These are phyloP conservation scores for Epistrophe grossulariae DNA, from an alignment of 2,888 invertebrate genomes.

Conservation along the genomic window DNA sequence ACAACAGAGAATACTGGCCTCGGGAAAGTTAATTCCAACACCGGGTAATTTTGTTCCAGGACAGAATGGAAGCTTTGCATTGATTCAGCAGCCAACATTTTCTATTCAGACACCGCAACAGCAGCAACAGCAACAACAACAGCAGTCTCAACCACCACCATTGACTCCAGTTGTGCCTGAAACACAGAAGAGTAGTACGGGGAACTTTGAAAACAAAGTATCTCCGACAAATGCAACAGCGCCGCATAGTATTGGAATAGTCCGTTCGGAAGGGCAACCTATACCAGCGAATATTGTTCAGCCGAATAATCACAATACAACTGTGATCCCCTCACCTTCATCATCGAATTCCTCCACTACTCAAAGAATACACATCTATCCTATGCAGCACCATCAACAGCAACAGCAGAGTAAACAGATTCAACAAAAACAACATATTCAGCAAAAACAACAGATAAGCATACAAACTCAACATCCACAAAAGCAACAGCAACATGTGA, in stretches of 20 bases:
- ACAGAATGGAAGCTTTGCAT: constrained; percentile 79
- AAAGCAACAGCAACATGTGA: constrained; percentile 58
- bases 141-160: constrained; percentile 43
- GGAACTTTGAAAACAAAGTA: constrained; percentile 60
- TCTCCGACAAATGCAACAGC: constrained; percentile 60
- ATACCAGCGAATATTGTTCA: constrained; percentile 83
- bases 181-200: constrained; percentile 31
- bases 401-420: constrained; percentile 78
- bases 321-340: constrained; percentile 66
- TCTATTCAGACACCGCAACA: constrained; percentile 70
- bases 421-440: constrained; percentile 55
- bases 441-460: constrained; percentile 57
- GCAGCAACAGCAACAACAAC: constrained; percentile 7
- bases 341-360: constrained; percentile 68
- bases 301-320: constrained; percentile 82
- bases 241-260: constrained; percentile 52
- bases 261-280: constrained; percentile 75
- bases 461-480: constrained; percentile 65
- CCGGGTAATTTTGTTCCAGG: constrained; percentile 83
- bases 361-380: constrained; percentile 82
- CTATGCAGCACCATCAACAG: constrained; percentile 81
- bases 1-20: constrained; percentile 89
- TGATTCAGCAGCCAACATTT: constrained; percentile 77
- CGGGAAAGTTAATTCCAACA: constrained; percentile 88
- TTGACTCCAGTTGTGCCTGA: constrained; percentile 33